Base-by-base conservation (phyloP, 2,888 invertebrate species). In the Leptogaster cylindrica region DNA sequence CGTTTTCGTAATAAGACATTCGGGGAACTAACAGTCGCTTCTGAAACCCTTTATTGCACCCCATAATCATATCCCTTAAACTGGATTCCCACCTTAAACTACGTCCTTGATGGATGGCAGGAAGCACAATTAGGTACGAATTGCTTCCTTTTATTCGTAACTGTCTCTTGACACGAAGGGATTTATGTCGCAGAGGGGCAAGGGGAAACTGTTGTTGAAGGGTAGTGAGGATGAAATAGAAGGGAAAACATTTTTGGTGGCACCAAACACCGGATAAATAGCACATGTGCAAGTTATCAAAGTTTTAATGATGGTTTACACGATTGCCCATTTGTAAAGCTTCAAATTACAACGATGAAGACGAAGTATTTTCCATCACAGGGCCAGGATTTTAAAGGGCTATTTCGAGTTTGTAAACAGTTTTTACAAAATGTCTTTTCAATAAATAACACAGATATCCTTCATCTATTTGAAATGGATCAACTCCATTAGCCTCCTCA, bases 271-370 rank as follows among this genome's bases (percentile, higher is more conserved):
- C 28, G 25, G 44, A 44, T 41, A 48, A 67, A 18, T 39, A 23
- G 36, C 61, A 67, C 66, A 67, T 61, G 61, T 67, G 66, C 58
- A 36, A 33, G 66, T 36, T 61, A 61, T 61, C 48, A 67, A 67
- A 67, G 48, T 67, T 67, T 67, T 67, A 67, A 67, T 67, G 66
- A 67, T 61, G 58, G 66, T 67, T 67, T 67, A 67, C 66, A 67
- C 61, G 66, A 61, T 12, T 44, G 61, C 61, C 31, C 66, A 67
- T 67, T 61, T 61, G 61, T 61, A 61, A 61, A 61, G 46, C 48
- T 41, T 50, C 65, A 27, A 31, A 33, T 18, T 31, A 23, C 25
- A 5, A 23, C 25, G 64, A 28, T 8, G 61, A 23, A n/a, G n/a
- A n/a, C n/a, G n/a, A n/a, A 61, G 36, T 16, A n/a, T 14, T 28